A percentile compares a stretch with the other conserved stretches of the same genome.
Evolutionary conservation across 92 coral and sea anemone species (phyloP).

Genomic region (Umimayanthus kanabou): DNA sequence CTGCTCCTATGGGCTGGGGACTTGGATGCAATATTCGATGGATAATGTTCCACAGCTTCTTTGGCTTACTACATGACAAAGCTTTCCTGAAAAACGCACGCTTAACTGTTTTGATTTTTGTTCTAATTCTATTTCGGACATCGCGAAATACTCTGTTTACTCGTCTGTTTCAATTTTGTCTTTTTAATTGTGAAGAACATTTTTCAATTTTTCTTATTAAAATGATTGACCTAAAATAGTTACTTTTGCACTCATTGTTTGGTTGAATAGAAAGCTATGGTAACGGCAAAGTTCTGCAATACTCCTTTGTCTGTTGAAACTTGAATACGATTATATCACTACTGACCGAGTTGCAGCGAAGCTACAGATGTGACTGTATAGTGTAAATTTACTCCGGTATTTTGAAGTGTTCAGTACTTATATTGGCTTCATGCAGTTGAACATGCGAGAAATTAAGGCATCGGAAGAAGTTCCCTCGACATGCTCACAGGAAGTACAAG

Average conservation of each 20-base stretch:
- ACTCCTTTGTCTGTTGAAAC: not conserved
- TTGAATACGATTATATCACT: not conserved
- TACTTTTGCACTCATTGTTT: not conserved
- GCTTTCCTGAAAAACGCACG: too few species aligned
- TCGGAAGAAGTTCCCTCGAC: not conserved
- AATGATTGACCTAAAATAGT: not conserved
- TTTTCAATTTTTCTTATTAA: not conserved
- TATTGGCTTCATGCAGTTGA: constrained; percentile 4
- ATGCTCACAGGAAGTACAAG: not conserved
- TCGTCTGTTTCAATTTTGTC: not conserved
- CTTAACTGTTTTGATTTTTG: too few species aligned
- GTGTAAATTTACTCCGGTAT: too few species aligned
- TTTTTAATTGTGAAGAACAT: not conserved
- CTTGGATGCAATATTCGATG: too few species aligned
- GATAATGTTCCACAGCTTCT: too few species aligned
- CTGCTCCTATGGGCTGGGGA: too few species aligned
- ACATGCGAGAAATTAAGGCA: constrained; percentile 13
- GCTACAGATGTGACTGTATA: too few species aligned
- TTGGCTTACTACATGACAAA: too few species aligned
- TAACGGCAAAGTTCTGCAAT: not conserved
- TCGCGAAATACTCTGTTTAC: not conserved
- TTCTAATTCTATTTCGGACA: too few species aligned
- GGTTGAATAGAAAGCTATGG: not conserved
- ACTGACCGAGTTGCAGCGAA: too few species aligned
- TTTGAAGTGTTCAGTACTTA: not conserved